phyloP scores from a whole-genome alignment of 2,797 vertebrate genomes.

The Mus spretus region DNA sequence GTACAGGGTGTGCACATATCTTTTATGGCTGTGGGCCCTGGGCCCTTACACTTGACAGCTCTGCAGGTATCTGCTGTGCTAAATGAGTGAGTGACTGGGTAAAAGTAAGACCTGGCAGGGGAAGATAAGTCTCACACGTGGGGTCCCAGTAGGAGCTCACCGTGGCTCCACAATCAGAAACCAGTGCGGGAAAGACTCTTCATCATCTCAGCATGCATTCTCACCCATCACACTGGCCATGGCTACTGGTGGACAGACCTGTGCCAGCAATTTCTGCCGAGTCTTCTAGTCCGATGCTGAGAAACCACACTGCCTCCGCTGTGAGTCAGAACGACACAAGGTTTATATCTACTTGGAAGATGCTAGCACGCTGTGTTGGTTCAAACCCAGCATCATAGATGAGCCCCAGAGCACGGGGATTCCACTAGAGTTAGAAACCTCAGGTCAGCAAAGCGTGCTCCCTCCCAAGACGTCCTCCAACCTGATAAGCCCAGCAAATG shows the following conservation, averaged over 20 bases:
- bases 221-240: fast-evolving
- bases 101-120: not conserved
- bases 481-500: not conserved
- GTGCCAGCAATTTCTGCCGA: not conserved
- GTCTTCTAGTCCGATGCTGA: not conserved
- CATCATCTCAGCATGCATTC: not conserved
- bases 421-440: not conserved
- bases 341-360: not conserved
- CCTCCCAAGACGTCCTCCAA: not conserved
- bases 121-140: not conserved
- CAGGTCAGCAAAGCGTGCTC: fast-evolving
- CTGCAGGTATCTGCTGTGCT: not conserved
- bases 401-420: not conserved
- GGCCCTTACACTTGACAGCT: not conserved
- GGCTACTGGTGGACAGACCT: not conserved
- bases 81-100: not conserved
- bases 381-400: not conserved
- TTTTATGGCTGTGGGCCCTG: not conserved
- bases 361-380: not conserved
- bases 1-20: not conserved
- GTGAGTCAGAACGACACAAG: not conserved
- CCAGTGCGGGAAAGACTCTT: not conserved
- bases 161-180: not conserved
- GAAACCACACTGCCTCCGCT: not conserved
- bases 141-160: not conserved